phyloP scores from a whole-genome alignment of 2,113 vertebrate genomes.

The Anoura caudifer region DNA sequence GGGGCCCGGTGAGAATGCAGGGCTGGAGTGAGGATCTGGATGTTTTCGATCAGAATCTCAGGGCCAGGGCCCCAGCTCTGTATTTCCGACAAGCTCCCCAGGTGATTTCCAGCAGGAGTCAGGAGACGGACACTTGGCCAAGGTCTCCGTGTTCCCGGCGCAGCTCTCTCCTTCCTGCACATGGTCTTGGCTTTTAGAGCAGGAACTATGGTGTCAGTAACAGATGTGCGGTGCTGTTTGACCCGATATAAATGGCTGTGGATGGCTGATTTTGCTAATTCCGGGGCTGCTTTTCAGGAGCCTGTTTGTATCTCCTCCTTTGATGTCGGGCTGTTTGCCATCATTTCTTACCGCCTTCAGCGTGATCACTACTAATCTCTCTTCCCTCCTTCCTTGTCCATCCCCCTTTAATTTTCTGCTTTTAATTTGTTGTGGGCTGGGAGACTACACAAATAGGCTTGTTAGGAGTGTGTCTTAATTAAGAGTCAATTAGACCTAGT shows the following conservation, averaged over 20 bases:
- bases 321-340: constrained; percentile 53
- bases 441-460: constrained; percentile 56
- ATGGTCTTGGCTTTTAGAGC: background rate
- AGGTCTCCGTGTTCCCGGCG: background rate
- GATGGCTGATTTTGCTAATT: constrained; percentile 39
- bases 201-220: background rate
- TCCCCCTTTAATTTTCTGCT: constrained; percentile 55
- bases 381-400: background rate
- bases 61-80: accelerated
- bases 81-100: background rate
- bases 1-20: background rate
- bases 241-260: background rate
- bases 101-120: background rate
- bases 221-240: background rate
- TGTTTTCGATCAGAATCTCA: background rate
- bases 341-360: constrained; percentile 51
- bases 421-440: constrained; percentile 54
- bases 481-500: constrained; percentile 68
- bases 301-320: constrained; percentile 55
- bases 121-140: background rate
- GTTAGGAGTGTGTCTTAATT: constrained; percentile 65
- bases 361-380: constrained; percentile 45
- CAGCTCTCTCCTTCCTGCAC: background rate
- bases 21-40: background rate
- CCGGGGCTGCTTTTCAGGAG: constrained; percentile 33